Evolutionary conservation across 2,888 invertebrate species (phyloP).

Genomic region (Tiliacea aurago): DNA sequence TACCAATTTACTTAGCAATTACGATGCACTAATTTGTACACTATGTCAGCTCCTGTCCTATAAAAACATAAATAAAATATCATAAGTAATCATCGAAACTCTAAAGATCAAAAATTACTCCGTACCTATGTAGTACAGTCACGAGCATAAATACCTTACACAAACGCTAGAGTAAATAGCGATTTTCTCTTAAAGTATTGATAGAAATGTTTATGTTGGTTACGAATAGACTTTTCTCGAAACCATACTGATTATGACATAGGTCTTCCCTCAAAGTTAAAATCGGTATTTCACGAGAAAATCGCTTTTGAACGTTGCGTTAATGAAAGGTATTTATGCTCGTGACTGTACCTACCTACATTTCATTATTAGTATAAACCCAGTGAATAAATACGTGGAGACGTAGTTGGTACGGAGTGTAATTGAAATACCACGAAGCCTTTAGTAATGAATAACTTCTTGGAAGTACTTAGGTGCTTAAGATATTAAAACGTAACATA

Average conservation of each 20-base stretch:
- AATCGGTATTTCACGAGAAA: no score
- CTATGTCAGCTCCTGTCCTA: background rate
- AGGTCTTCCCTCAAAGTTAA: no score
- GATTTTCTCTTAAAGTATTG: background rate
- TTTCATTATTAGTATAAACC: background rate
- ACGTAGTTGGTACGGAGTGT: background rate
- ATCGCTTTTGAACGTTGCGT: no score
- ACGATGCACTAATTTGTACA: background rate
- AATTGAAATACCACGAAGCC: slow-evolving; percentile 12
- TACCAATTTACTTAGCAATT: background rate
- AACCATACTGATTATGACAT: background rate
- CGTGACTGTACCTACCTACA: background rate
- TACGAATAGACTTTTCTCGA: background rate
- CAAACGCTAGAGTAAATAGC: background rate
- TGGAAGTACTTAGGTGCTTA: background rate
- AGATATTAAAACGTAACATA: background rate
- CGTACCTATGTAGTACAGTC: background rate
- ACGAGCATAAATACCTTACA: background rate
- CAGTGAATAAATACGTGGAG: background rate
- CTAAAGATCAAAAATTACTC: background rate
- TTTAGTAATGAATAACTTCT: background rate
- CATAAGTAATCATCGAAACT: background rate
- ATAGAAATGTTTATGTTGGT: background rate
- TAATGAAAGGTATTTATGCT: no score
- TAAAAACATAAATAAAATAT: background rate